Conservation (phyloP, 2,113 vertebrate genomes). For the Halichoerus grypus region DNA sequence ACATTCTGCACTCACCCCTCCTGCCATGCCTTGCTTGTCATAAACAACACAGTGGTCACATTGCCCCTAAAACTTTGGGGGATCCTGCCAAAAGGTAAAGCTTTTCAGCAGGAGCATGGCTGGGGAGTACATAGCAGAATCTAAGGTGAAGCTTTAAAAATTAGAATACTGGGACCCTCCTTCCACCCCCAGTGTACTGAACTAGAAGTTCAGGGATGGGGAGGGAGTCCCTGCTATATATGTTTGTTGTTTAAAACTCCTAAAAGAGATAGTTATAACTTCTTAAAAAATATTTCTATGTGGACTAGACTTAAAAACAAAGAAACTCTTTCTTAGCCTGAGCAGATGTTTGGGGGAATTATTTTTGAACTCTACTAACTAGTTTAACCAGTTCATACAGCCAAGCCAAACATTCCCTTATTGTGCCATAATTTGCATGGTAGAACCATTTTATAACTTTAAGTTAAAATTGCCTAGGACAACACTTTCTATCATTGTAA, state of each 20-base stretch:
- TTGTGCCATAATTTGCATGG: conserved; percentile 46
- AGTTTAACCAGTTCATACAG: conserved; percentile 75
- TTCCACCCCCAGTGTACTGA: not conserved
- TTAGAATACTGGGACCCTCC: not conserved
- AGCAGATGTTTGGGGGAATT: conserved; percentile 66
- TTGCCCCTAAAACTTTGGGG: not conserved
- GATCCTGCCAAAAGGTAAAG: not conserved
- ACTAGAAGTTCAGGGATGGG: not conserved
- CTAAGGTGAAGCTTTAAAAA: not conserved
- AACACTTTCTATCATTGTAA: conserved; percentile 19
- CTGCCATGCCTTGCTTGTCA: not conserved
- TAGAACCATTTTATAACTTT: conserved; percentile 67
- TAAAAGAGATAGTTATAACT: not conserved
- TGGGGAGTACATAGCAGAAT: not conserved
- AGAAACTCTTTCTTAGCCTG: conserved; percentile 25
- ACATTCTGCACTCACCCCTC: not conserved
- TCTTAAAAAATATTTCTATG: conserved; percentile 59
- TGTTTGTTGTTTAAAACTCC: not conserved
- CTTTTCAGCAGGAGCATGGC: not conserved
- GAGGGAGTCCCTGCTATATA: not conserved
- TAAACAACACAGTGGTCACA: not conserved
- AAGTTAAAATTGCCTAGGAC: conserved; percentile 45
- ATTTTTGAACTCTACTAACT: conserved; percentile 72
- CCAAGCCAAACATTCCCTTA: conserved; percentile 73
- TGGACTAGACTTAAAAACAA: conserved; percentile 53